Conservation (phyloP, 2,113 vertebrate genomes). For the Leucosticte australis region DNA sequence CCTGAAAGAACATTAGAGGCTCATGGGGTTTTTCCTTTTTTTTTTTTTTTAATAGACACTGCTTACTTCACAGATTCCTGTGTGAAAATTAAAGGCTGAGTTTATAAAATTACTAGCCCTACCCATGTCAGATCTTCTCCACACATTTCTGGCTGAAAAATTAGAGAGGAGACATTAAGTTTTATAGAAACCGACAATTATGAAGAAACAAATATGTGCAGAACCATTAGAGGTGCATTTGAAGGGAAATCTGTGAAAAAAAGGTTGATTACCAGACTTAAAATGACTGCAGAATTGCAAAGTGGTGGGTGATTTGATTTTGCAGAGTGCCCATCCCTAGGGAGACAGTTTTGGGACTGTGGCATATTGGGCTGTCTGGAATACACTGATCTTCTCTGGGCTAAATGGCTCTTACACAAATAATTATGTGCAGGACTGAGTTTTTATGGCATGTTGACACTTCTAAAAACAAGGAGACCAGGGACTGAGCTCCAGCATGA, state of each 20-base stretch:
- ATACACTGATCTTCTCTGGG: background rate
- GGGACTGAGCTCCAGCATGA: background rate
- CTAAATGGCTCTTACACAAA: background rate
- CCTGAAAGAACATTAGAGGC: background rate
- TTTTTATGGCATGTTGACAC: background rate
- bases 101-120: constrained; percentile 46
- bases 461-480: background rate
- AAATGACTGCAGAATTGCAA: background rate
- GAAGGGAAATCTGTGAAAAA: background rate
- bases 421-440: background rate
- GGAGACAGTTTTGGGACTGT: background rate
- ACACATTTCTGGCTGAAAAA: constrained; percentile 38
- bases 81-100: constrained; percentile 46
- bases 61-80: constrained; percentile 14
- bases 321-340: background rate
- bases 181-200: constrained; percentile 48
- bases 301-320: background rate
- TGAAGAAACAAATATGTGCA: background rate
- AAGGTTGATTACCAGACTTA: background rate
- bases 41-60: background rate
- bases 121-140: constrained; percentile 25
- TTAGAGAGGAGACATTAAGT: constrained; percentile 25
- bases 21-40: background rate
- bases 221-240: constrained; percentile 29
- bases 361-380: background rate